phyloP scores from a whole-genome alignment of 2,797 vertebrate species.

The Notamacropus eugenii region DNA sequence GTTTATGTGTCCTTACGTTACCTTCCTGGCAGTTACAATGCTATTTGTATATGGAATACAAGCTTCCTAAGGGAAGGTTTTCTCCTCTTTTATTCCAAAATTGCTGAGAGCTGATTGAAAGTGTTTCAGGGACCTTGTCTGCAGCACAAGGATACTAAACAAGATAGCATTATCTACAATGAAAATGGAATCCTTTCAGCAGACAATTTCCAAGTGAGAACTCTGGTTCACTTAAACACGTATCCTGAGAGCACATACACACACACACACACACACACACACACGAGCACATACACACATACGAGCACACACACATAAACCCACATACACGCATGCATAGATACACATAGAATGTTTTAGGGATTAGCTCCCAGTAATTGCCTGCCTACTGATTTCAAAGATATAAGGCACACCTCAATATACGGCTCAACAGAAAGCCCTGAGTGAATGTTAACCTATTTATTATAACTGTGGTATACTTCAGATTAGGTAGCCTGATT shows the following conservation, averaged over 20 bases:
- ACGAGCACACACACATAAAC: background rate
- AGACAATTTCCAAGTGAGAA: slow-evolving; percentile 15
- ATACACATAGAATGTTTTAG: background rate
- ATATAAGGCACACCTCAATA: background rate
- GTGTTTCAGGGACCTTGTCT: background rate
- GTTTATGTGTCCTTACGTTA: background rate
- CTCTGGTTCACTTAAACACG: slow-evolving; percentile 8
- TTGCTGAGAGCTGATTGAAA: background rate
- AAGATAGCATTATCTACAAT: background rate
- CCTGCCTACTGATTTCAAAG: background rate
- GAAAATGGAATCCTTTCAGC: background rate
- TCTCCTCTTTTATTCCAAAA: background rate
- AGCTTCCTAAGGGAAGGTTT: background rate
- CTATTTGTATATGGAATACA: background rate
- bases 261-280: no score
- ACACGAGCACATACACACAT: no score
- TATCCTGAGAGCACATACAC: background rate
- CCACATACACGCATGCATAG: background rate
- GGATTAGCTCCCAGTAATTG: background rate
- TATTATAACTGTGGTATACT: background rate
- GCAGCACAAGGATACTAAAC: slow-evolving; percentile 26
- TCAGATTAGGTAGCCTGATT: background rate
- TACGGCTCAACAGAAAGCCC: background rate
- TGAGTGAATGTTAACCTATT: background rate
- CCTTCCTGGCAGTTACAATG: background rate